phyloP scores from a whole-genome alignment of 2,797 vertebrate species.

The Siniperca obscura region DNA sequence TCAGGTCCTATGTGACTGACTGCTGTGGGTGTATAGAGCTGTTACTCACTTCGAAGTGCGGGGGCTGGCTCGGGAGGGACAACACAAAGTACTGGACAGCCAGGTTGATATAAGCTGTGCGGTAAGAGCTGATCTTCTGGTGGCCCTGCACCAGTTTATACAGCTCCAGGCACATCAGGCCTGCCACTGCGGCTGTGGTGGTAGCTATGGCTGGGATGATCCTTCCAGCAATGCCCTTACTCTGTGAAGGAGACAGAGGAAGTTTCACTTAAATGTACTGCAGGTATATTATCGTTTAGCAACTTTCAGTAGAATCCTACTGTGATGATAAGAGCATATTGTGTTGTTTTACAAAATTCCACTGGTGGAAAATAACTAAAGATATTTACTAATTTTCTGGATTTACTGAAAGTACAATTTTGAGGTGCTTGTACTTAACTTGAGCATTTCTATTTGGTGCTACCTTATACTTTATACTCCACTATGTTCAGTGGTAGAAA shows the following conservation, averaged over 20 bases:
- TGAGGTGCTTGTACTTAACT: background rate
- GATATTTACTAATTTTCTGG: background rate
- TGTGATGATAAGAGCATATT: background rate
- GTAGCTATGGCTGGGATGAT: slow-evolving; percentile 93
- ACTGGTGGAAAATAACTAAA: background rate
- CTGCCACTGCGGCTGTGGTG: slow-evolving; percentile 88
- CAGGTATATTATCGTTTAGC: background rate
- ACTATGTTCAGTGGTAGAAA: background rate
- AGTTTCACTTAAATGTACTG: background rate
- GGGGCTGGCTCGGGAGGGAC: slow-evolving; percentile 61
- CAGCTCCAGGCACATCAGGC: slow-evolving; percentile 90
- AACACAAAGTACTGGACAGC: slow-evolving; percentile 76
- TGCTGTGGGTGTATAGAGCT: slow-evolving; percentile 13
- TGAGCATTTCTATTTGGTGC: background rate
- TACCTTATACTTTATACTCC: background rate
- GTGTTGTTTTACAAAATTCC: background rate
- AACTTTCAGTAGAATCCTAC: background rate
- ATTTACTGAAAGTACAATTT: background rate
- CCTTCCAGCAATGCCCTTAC: slow-evolving; percentile 87
- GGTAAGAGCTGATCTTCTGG: slow-evolving; percentile 78
- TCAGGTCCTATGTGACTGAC: slow-evolving; percentile 42
- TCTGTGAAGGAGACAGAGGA: slow-evolving; percentile 77
- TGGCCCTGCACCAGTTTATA: slow-evolving; percentile 88
- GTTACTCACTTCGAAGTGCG: slow-evolving; percentile 84
- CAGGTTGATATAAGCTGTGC: slow-evolving; percentile 82